These are phyloP conservation scores for Scolanthus callimorphus DNA, from an alignment of 92 coral and sea anemone species.

Conservation along the genomic window DNA sequence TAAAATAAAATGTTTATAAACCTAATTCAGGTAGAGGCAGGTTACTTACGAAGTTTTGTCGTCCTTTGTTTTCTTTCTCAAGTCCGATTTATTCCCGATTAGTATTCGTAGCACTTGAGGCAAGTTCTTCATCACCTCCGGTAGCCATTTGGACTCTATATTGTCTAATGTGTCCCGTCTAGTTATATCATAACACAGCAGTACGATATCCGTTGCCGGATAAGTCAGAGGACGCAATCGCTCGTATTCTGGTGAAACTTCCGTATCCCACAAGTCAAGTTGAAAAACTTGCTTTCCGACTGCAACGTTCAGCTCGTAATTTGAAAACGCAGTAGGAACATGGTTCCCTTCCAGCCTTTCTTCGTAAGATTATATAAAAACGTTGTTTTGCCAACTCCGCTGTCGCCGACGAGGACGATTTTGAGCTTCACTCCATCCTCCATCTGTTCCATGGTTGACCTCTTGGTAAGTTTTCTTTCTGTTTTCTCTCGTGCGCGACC, in stretches of 20 bases:
- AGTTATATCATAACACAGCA: neutral
- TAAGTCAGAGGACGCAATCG: neutral
- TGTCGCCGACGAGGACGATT: neutral
- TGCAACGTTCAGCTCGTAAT: neutral
- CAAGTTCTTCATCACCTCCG: neutral
- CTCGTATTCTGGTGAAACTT: neutral
- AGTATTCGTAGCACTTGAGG: neutral
- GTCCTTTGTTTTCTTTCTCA: neutral
- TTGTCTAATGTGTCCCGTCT: neutral
- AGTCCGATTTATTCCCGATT: neutral
- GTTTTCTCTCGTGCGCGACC: too few relatives aligned
- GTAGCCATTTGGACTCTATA: neutral
- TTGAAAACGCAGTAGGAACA: neutral
- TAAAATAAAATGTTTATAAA: too few relatives aligned
- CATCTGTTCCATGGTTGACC: too few relatives aligned
- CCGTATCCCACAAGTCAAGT: neutral
- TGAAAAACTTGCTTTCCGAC: neutral
- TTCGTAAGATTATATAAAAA: neutral
- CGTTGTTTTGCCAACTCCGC: neutral
- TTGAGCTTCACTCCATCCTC: neutral
- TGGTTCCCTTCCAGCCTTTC: neutral
- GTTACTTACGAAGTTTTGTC: neutral
- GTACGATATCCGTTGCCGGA: neutral
- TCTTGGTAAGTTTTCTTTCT: too few relatives aligned
- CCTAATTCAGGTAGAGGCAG: too few relatives aligned